Conservation (phyloP, 2,797 vertebrate genomes). For the Setipinna tenuifilis region DNA sequence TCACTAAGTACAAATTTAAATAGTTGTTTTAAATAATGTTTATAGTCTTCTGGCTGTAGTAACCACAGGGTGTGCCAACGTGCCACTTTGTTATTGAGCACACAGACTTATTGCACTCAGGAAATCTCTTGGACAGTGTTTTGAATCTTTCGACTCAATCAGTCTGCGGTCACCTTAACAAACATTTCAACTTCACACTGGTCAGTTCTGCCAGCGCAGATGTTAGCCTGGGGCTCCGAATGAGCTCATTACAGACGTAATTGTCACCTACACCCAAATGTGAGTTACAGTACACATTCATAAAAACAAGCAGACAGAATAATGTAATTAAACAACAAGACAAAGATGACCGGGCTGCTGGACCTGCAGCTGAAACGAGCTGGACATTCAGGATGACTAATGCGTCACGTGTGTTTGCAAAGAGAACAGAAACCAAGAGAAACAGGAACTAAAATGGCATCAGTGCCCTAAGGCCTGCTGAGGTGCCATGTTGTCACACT, state of each 20-base stretch:
- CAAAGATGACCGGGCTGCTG: not conserved
- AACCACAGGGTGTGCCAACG: too few relatives aligned
- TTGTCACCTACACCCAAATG: conserved; percentile 4
- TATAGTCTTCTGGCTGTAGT: too few relatives aligned
- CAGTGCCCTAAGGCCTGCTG: not conserved
- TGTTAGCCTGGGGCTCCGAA: not conserved
- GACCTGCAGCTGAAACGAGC: not conserved
- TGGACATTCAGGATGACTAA: conserved; percentile 7
- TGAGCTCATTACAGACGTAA: conserved; percentile 3
- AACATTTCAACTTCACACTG: not conserved
- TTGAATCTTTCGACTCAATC: too few relatives aligned
- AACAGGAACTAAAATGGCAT: not conserved
- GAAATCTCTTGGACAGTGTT: too few relatives aligned
- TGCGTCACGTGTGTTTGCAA: not conserved
- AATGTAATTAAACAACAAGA: not conserved
- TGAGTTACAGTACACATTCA: not conserved
- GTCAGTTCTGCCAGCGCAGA: not conserved
- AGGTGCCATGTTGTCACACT: not conserved
- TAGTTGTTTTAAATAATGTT: too few relatives aligned
- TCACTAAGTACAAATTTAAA: too few relatives aligned
- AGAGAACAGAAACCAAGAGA: not conserved
- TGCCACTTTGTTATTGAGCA: too few relatives aligned
- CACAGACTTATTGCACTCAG: too few relatives aligned
- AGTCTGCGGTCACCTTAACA: not conserved
- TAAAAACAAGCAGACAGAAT: conserved; percentile 12